Base-by-base conservation (phyloP, 2,113 vertebrate genomes). In the Scomber colias region DNA sequence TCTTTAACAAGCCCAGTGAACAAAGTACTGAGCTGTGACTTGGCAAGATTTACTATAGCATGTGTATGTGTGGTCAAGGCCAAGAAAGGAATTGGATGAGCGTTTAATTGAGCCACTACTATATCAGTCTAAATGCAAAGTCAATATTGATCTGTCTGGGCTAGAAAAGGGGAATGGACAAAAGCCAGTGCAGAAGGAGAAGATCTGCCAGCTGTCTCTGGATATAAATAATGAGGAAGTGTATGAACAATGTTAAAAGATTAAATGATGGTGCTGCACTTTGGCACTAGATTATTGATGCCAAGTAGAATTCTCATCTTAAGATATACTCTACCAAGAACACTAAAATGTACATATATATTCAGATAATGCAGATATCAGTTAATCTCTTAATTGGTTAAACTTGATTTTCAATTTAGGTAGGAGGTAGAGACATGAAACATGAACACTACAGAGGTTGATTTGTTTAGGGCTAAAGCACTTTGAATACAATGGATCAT, bases 71-170 rank as follows among this genome's bases (percentile, higher is more conserved):
- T 24, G 27, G n/a, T 66, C 44, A 63, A 35, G 60, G 51, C 70
- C 66, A 84, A 84, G 72, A 73, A 61, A 84, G 59, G 16, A 78
- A 76, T 63, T 21, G 53, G 51, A 71, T 68, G 19, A 59, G 71
- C 46, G 56, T 88, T 82, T 79, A 48, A 79, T 78, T 51, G 50
- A 79, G 66, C 64, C 79, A 60, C 72, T 84, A 17, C 64, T 69
- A 59, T 69, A 79, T 89, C 75, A 60, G 64, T 77, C 56, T 82
- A 75, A 82, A 80, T 65, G 62, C 61, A 83, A 85, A 89, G 81
- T 75, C 61, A 86, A 77, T 86, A 90, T 90, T 81, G 78, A 82
- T 81, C 82, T 65, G 75, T 82, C 76, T 84, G 77, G 65, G 3
- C 55, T 79, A 44, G 46, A 76, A 75, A 68, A 55, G 4, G 19